Evolutionary conservation across 2,113 vertebrate species (phyloP), one percentile per base, ranked within the genome.

Genomic region (Eubucco bourcierii): DNA sequence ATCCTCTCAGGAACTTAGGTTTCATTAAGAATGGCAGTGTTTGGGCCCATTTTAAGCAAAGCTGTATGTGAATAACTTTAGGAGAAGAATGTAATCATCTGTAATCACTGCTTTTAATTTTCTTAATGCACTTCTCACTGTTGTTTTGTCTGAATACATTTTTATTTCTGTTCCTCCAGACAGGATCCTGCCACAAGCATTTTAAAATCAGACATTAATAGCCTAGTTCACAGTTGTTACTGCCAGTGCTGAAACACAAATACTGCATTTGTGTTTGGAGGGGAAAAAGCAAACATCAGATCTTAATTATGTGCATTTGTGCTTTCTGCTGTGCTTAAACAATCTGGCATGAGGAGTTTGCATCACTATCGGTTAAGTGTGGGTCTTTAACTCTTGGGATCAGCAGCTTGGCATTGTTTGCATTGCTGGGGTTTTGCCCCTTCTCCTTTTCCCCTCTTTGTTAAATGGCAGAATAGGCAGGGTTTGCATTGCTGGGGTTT

Each of bases 141-240:
- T 95, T 97, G 97, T 96, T 97, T 97, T 97, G 97, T 97, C 96
- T 97, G 95, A 96, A 96, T 90, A 80, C 56, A 80, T 97, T 96
- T 95, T 96, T 95, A 95, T 96, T 97, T 97, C 96, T 90, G 84
- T 95, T 97, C 66, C 67, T 97, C 91, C 92, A 97, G 96, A 95
- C 94, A 31, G 91, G 93, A 96, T 96, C 91, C 96, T 95, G 94
- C 97, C 97, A 94, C 96, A 97, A 97, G 82, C 96, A 90, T 97
- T 97, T 96, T 97, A 86, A 96, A 97, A 93, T 94, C 92, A 95
- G 95, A 95, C 94, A 91, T 97, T 98, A 98, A 97, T 97, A 97
- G 94, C 93, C 68, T 61, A 96, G 91, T 97, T 97, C 96, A 93
- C 96, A 97, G 96, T 96, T 95, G 95, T 97, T 97, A 92, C 95